A percentile compares a stretch with the other conserved stretches of the same genome.
Conservation (phyloP, 2,113 vertebrate species). For the Albula goreensis region DNA sequence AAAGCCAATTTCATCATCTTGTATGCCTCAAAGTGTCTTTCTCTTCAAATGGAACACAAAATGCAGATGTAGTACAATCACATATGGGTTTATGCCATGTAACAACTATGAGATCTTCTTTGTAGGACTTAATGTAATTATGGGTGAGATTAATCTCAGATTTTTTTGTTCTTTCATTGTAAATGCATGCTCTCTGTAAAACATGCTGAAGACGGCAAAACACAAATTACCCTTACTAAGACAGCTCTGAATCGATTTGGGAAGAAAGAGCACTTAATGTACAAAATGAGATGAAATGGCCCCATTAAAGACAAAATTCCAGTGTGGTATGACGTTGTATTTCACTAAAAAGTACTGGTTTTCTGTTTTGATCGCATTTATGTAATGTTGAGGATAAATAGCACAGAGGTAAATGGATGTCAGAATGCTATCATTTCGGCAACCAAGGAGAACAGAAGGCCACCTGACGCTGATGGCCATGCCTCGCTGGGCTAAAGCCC, state of each 20-base stretch:
- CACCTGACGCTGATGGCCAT: conserved; percentile 28
- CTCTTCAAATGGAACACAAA: not conserved
- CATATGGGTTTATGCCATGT: not conserved
- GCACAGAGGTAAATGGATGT: conserved; percentile 35
- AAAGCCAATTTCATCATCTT: not conserved
- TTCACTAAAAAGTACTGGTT: conserved; percentile 43
- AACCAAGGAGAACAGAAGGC: conserved; percentile 12
- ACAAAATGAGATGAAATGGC: conserved; percentile 40
- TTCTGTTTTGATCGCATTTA: conserved; percentile 43
- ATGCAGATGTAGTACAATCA: not conserved
- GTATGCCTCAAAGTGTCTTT: not conserved
- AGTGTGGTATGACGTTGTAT: conserved; percentile 31
- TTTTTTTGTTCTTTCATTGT: conserved; percentile 39
- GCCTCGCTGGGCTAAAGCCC: conserved; percentile 49
- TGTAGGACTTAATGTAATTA: not conserved
- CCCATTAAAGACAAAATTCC: conserved; percentile 41
- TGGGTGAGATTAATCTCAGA: not conserved
- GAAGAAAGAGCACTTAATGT: conserved; percentile 40
- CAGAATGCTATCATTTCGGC: not conserved
- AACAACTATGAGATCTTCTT: not conserved
- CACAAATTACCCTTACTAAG: conserved; percentile 20
- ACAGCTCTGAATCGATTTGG: conserved; percentile 25
- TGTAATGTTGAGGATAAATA: conserved; percentile 41
- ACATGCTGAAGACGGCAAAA: conserved; percentile 47
- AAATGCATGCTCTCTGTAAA: conserved; percentile 14